Percentiles rank a stretch among this genome's conserved stretches.
phyloP scores from a whole-genome alignment of 2,888 invertebrate genomes.

The Corbicula japonica region DNA sequence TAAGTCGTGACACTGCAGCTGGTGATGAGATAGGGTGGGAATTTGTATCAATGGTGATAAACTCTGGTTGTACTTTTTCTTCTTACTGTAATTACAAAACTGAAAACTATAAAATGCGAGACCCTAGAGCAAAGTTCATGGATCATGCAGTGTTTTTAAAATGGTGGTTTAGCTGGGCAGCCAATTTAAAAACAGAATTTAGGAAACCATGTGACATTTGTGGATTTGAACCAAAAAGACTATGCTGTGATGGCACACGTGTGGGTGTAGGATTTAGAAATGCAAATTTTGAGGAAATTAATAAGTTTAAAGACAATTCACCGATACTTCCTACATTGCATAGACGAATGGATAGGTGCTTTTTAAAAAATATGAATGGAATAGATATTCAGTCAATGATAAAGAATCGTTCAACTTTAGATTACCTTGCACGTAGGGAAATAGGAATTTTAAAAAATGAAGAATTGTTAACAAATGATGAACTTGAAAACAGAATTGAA shows the following conservation, averaged over 20 bases:
- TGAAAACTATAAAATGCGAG: not conserved
- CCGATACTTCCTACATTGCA: constrained; percentile 18
- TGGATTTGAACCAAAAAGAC: constrained; percentile 31
- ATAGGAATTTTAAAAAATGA: not conserved
- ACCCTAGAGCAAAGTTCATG: constrained; percentile 21
- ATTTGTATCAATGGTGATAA: constrained; percentile 17
- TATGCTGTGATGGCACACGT: constrained; percentile 51
- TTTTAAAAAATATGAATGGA: constrained; percentile 15
- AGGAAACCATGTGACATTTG: constrained; percentile 27
- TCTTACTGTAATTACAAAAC: constrained; percentile 32
- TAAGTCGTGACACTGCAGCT: constrained; percentile 32
- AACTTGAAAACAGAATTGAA: constrained; percentile 11
- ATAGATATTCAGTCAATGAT: not conserved
- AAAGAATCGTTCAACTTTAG: not conserved
- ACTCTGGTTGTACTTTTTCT: constrained; percentile 24
- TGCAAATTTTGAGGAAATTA: constrained; percentile 50
- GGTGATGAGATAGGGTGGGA: constrained; percentile 47
- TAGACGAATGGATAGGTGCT: constrained; percentile 35
- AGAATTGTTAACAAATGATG: not conserved
- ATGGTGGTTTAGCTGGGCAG: constrained; percentile 51
- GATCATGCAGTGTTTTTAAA: constrained; percentile 31
- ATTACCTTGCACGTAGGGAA: constrained; percentile 1
- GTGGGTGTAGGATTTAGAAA: constrained; percentile 46
- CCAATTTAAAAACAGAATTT: constrained; percentile 30
- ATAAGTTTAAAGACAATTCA: constrained; percentile 13